Evolutionary conservation across 2,797 vertebrate genomes (phyloP), one percentile per base, ranked within the genome.

Genomic region (Astyanax mexicanus): DNA sequence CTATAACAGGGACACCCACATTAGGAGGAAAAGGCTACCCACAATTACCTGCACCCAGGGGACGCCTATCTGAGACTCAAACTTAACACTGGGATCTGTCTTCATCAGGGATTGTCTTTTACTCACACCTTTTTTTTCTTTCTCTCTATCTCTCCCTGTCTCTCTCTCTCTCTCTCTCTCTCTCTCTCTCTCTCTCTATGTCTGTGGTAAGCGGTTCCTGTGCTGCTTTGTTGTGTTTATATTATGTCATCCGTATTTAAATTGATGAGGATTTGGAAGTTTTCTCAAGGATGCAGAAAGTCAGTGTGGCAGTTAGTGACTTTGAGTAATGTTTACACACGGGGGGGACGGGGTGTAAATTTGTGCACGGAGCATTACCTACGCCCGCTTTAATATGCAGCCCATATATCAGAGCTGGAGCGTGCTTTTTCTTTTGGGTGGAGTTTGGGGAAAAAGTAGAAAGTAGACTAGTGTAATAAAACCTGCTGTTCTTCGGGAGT

Each of bases 311-410:
- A 47, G 70, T 38, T 29, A 10, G 62, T 72, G 78, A 77, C 74
- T 68, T 72, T 81, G 78, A 84, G 78, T 83, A 81, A 84, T 84
- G 79, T 65, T 17, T 27, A 19, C 42, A 62, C 66, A 54, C 58
- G 35, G 23, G 32, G n/a, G 77, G 58, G 75, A 74, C 79, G 71
- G 29, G 82, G 47, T 77, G 74, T 64, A 77, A 79, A 79, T 79
- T 38, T 19, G 54, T 69, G 77, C 57, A 52, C 44, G 9, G 37
- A 71, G 72, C 70, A 25, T 37, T 49, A 73, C 74, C 72, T 44
- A 47, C 62, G 73, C 71, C 77, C 51, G 37, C 42, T 52, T 64
- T 44, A 65, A 71, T 55, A 71, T 47, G 13, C 42, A 58, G 13
- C 68, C 29, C 55, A 38, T 67, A 57, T 21, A 44, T 60, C 69